Evolutionary conservation across 2,113 vertebrate species (phyloP), one percentile per base, ranked within the genome.

Genomic region (Strigops habroptila): DNA sequence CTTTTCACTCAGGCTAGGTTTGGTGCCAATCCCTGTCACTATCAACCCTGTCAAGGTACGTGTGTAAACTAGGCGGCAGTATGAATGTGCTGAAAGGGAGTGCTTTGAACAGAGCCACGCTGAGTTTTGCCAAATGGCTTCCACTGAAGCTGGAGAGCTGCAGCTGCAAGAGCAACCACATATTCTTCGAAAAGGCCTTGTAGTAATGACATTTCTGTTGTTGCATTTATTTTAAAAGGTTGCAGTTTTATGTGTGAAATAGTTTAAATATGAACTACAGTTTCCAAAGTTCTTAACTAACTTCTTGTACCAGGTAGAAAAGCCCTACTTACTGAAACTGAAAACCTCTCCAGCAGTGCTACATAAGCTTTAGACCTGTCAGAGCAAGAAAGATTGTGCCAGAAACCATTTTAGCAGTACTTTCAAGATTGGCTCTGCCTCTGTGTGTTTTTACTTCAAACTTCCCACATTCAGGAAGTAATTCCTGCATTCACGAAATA

Each of bases 11-110:
- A 8, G 28, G 12, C 28, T 81, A 17, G 33, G 76, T 85, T 51
- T 81, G 57, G 25, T 81, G 33, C n/a, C 37, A 44, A 27, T 43
- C 14, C 25, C 49, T 24, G 31, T 44, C 25, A 9, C 33, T 41
- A 5, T 16, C 51, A 65, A 10, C 41, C 8, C 14, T 44, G 18
- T 65, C 30, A 55, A 63, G 24, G 31, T 37, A 7, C 10, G 5
- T 0, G 0, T 23, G 22, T 81, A 46, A 71, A 71, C 9, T 24
- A 41, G 69, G 18, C 0, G 0, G 22, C 6, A 37, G 37, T 14
- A 9, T 19, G 27, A 43, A 49, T 3, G 14, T 65, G 39, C 48
- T 55, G 37, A 75, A 37, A 68, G 18, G 52, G 19, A 39, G 19
- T 46, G 18, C 13, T 77, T 68, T 7, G 43, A 30, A 10, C 14